Evolutionary conservation across 2,797 vertebrate genomes (phyloP).

Genomic region (Darevskia mixta): DNA sequence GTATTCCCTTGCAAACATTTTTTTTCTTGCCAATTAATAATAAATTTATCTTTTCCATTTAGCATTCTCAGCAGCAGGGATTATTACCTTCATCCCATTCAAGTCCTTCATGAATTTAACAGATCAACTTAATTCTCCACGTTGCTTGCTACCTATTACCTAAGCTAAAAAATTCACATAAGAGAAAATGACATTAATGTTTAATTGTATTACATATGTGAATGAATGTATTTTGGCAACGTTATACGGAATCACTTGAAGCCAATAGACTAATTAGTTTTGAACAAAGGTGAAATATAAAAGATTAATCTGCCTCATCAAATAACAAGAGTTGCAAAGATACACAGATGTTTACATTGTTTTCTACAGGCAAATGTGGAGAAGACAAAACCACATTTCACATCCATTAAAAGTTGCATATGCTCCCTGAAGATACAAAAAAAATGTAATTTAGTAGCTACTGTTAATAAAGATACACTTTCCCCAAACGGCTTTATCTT

Average conservation of each 20-base stretch:
- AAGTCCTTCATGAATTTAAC: constrained; percentile 46
- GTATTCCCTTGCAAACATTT: constrained; percentile 9
- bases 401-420: constrained; percentile 30
- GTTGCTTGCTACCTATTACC: constrained; percentile 14
- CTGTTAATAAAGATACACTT: constrained; percentile 3
- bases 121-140: constrained; percentile 25
- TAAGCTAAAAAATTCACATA: constrained; percentile 9
- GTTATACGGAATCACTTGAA: constrained; percentile 53
- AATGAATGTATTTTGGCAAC: constrained; percentile 30
- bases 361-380: constrained; percentile 56
- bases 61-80: background rate
- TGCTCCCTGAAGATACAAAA: background rate
- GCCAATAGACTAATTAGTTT: constrained; percentile 50
- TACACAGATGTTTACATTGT: constrained; percentile 34
- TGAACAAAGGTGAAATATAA: constrained; percentile 55
- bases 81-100: background rate
- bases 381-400: constrained; percentile 37
- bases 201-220: constrained; percentile 50
- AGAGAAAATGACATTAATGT: constrained; percentile 12
- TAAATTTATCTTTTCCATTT: constrained; percentile 25
- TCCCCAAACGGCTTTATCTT: constrained; percentile 1
- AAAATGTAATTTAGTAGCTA: constrained; percentile 4
- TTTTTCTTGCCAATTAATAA: constrained; percentile 42
- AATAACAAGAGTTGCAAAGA: constrained; percentile 46
- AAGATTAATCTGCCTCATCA: constrained; percentile 30